Percentiles rank a stretch among this genome's conserved stretches.
Conservation (phyloP, 2,113 vertebrate genomes). For the Perca schrenkii region DNA sequence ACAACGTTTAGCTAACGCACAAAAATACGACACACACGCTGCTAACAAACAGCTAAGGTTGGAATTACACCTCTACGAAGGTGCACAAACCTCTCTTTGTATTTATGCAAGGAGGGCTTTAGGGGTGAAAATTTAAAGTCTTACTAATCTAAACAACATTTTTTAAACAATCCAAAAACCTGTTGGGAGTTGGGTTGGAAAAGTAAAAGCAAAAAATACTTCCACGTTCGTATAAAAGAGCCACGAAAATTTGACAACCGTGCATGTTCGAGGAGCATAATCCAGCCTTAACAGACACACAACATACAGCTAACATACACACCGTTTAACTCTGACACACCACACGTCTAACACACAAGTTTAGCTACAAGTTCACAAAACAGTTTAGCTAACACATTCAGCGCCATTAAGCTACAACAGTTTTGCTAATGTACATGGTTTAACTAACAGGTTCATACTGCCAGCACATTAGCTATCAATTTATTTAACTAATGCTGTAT, state of each 20-base stretch:
- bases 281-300: slow-evolving; percentile 13
- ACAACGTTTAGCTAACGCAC: slow-evolving; percentile 20
- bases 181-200: neutral
- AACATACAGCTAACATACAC: neutral
- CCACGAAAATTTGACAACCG: neutral
- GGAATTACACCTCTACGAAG: neutral
- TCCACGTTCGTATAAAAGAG: slow-evolving; percentile 21
- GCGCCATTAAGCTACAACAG: neutral
- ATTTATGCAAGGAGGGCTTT: neutral
- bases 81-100: neutral
- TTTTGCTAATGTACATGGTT: neutral
- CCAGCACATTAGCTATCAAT: too few species aligned
- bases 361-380: neutral
- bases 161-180: slow-evolving; percentile 9
- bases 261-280: slow-evolving; percentile 14
- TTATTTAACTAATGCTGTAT: neutral
- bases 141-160: neutral
- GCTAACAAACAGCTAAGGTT: neutral
- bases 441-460: neutral
- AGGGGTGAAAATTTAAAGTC: neutral
- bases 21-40: neutral
- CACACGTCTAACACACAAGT: neutral
- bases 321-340: neutral
- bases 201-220: neutral
- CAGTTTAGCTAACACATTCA: slow-evolving; percentile 4